A percentile compares a stretch with the other conserved stretches of the same genome.
Conservation (phyloP, 2,113 vertebrate genomes). For the Rhabdornis inornatus region DNA sequence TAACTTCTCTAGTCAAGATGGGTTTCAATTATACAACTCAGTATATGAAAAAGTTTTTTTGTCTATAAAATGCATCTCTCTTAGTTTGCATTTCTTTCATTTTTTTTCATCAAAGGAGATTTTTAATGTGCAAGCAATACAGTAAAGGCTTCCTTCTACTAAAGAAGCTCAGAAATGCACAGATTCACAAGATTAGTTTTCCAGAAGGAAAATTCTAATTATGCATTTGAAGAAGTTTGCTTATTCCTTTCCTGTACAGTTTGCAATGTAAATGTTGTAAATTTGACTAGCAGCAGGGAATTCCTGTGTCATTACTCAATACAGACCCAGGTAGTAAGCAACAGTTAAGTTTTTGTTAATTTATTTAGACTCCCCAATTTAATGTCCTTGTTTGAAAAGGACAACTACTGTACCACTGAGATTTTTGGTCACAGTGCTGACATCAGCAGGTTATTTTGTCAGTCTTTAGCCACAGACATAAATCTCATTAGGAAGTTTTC, state of each 20-base stretch:
- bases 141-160: neutral
- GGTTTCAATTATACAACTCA: neutral
- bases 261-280: neutral
- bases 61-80: neutral
- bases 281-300: neutral
- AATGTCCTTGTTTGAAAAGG: neutral
- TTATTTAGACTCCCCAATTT: neutral
- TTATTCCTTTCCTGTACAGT: neutral
- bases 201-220: constrained; percentile 18
- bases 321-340: neutral
- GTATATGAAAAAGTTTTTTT: neutral
- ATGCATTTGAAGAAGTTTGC: neutral
- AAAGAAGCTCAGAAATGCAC: constrained; percentile 7
- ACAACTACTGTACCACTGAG: neutral
- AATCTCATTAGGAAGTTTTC: neutral
- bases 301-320: neutral
- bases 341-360: neutral
- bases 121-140: neutral
- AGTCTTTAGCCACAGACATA: neutral
- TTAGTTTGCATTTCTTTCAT: neutral
- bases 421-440: neutral
- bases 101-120: constrained; percentile 17
- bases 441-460: neutral
- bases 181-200: constrained; percentile 3
- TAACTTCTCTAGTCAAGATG: neutral